Evolutionary conservation across 2,888 invertebrate species (phyloP), one percentile per base, ranked within the genome.

Genomic region (Eristalis pertinax): DNA sequence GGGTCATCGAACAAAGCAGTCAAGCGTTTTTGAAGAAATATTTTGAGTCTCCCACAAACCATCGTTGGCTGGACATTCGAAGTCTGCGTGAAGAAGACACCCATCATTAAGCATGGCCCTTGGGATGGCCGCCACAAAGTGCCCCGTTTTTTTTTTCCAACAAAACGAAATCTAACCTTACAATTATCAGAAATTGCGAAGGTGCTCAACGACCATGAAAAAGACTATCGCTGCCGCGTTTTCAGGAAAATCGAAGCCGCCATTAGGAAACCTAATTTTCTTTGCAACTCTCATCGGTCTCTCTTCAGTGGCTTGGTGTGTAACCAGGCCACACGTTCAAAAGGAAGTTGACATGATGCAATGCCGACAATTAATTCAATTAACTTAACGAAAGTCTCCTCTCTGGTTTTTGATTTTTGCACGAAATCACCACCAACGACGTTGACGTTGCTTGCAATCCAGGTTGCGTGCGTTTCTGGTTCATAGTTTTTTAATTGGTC

Each of bases 301-400:
- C 4, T 15, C 19, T 63, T 35, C 32, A 10, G 10, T 58, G 65
- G 62, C 38, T 67, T n/a, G 74, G 38, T n/a, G 50, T n/a, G 24
- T 26, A 82, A 78, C 58, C 69, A 69, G 81, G 85, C 35, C 81
- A 58, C 77, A 58, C 63, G 69, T 73, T 85, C 50, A 63, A 62
- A 84, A 65, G 87, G 84, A 87, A 87, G 79, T 87, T 87, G 84
- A 83, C 87, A 87, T 84, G 83, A 75, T 79, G 84, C 87, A 87
- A 84, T 69, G 58, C 32, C 70, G 38, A 73, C 80, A 87, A 87
- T 87, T 76, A 87, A 84, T 80, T 84, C 80, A 87, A 87, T 87
- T 87, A 87, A 87, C 73, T 78, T 56, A 76, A 84, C 84, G 87
- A 87, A 87, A 84, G 84, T 29, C 76, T 84, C 68, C 62, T 75